Conservation (phyloP, 2,797 vertebrate genomes). For the Mus minutoides region DNA sequence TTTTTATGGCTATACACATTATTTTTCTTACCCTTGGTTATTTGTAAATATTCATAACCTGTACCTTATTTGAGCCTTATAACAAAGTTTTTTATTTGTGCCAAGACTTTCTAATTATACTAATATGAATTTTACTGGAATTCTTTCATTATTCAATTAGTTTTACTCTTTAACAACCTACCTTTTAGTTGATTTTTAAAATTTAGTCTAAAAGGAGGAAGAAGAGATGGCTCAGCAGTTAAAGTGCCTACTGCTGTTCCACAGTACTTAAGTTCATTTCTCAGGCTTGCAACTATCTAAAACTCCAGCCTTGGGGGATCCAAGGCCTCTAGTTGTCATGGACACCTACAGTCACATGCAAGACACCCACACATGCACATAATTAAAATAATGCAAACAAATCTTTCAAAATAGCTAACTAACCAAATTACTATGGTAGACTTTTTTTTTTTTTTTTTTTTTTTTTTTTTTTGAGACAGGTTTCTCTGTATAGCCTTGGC, state of each 20-base stretch:
- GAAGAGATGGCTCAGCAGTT: not conserved
- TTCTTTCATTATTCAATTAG: not conserved
- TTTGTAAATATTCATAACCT: not conserved
- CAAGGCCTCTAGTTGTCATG: not conserved
- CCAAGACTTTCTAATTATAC: not conserved
- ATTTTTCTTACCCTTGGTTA: not conserved
- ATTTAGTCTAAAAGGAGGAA: not conserved
- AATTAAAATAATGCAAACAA: not conserved
- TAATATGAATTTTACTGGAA: not conserved
- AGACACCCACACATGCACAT: not conserved
- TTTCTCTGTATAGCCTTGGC: too few relatives aligned
- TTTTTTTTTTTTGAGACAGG: too few relatives aligned
- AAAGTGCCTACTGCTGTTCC: not conserved
- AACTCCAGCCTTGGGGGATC: not conserved
- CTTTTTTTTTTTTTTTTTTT: too few relatives aligned
- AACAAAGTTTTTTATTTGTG: not conserved
- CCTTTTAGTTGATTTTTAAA: slow-evolving; percentile 27
- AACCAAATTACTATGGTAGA: not conserved
- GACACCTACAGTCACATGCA: too few relatives aligned
- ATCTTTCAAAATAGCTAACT: not conserved
- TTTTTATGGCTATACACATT: not conserved
- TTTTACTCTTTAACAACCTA: not conserved
- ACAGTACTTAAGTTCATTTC: not conserved
- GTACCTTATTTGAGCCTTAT: not conserved
- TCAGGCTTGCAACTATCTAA: not conserved